phyloP scores from a whole-genome alignment of 2,113 vertebrate species.

The Hemiprocne comata region DNA sequence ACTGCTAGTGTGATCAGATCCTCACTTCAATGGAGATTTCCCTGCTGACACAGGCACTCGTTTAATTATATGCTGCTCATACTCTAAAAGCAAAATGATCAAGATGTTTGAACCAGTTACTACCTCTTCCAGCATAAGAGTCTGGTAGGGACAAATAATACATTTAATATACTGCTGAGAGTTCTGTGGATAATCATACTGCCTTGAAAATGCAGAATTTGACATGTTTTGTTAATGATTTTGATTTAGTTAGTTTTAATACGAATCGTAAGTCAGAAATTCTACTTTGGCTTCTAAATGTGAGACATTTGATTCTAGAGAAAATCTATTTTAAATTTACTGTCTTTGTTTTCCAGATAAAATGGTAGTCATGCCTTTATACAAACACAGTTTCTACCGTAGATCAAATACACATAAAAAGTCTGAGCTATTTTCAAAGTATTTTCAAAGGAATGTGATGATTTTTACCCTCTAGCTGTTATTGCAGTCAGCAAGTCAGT shows the following conservation, averaged over 20 bases:
- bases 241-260: background rate
- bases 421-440: background rate
- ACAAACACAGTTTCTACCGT: background rate
- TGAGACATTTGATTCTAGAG: background rate
- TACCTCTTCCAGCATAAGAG: background rate
- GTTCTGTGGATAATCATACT: background rate
- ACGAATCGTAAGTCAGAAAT: background rate
- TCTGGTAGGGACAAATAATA: background rate
- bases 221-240: background rate
- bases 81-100: slow-evolving; percentile 24
- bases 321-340: background rate
- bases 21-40: slow-evolving; percentile 44
- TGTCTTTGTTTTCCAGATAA: background rate
- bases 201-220: background rate
- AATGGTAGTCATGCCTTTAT: background rate
- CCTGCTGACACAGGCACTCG: slow-evolving; percentile 42
- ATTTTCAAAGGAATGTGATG: background rate
- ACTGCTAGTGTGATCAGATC: slow-evolving; percentile 34
- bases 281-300: background rate
- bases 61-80: slow-evolving; percentile 22
- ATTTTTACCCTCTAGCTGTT: slow-evolving; percentile 4
- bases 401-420: background rate
- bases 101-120: slow-evolving; percentile 1
- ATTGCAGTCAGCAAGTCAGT: background rate
- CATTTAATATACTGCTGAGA: background rate